Conservation (phyloP, 2,888 invertebrate genomes). For the Ptilodon capucinus region DNA sequence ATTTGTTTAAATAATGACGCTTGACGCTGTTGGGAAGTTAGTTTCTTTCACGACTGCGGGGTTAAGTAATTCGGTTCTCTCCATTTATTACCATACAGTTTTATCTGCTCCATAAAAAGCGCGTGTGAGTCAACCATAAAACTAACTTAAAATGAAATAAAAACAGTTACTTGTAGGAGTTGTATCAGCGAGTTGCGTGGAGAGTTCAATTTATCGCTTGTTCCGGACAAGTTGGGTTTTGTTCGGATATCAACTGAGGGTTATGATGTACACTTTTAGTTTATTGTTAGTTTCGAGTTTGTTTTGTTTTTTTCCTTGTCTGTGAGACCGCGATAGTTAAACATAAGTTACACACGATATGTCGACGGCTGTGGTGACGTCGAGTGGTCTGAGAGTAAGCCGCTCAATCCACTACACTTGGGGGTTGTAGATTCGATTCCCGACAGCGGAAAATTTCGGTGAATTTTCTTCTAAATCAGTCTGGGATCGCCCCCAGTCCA, state of each 20-base stretch:
- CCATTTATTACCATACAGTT: not conserved
- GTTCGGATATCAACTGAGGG: constrained; percentile 10
- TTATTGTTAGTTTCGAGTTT: not conserved
- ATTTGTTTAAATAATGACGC: too few species aligned
- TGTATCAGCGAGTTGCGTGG: constrained; percentile 29
- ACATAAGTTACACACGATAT: too few species aligned
- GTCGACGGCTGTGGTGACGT: too few species aligned
- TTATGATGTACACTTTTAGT: constrained; percentile 1
- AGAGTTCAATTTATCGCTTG: constrained; percentile 23
- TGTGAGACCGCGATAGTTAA: not conserved
- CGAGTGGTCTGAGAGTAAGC: too few species aligned
- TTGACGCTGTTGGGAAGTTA: too few species aligned
- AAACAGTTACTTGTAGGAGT: constrained; percentile 22
- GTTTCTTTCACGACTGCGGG: too few species aligned
- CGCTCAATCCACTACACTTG: too few species aligned
- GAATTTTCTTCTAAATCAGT: too few species aligned
- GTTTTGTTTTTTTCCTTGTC: not conserved
- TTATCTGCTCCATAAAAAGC: not conserved
- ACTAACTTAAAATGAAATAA: constrained; percentile 28
- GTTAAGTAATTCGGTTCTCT: too few species aligned
- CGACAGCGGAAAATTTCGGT: too few species aligned
- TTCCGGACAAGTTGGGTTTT: constrained; percentile 8
- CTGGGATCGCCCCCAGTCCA: too few species aligned
- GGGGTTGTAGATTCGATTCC: too few species aligned
- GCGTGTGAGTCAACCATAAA: constrained; percentile 20